A percentile compares a stretch with the other conserved stretches of the same genome.
phyloP scores from a whole-genome alignment of 2,797 vertebrate species.

The Coilia nasus region DNA sequence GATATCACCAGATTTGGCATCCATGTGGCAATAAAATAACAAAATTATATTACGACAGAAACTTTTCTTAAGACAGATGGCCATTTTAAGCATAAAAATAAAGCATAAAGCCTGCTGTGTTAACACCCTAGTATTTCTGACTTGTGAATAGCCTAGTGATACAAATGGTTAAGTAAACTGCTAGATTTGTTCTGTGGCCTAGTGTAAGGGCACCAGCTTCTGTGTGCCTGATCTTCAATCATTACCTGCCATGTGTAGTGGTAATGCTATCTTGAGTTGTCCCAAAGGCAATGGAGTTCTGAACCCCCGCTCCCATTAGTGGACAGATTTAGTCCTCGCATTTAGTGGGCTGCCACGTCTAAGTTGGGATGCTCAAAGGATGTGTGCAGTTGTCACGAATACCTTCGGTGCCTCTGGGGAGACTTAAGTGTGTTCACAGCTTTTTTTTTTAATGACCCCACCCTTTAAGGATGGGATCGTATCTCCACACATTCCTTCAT shows the following conservation, averaged over 20 bases:
- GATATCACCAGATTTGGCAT: too few species aligned
- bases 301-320: conserved; percentile 12
- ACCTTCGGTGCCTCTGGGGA: conserved; percentile 50
- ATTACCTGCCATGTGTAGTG: conserved; percentile 63
- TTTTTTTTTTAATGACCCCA: conserved; percentile 52
- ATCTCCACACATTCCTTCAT: conserved; percentile 34
- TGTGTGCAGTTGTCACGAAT: conserved; percentile 51
- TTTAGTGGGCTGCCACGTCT: conserved; percentile 41
- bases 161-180: background rate
- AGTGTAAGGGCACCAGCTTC: conserved; percentile 30
- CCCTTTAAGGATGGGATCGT: conserved; percentile 50
- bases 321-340: conserved; percentile 17
- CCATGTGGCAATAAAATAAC: too few species aligned
- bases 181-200: conserved; percentile 32
- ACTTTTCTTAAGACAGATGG: too few species aligned
- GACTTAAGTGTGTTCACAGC: conserved; percentile 57
- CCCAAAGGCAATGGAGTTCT: conserved; percentile 35
- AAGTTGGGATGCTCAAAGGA: conserved; percentile 35
- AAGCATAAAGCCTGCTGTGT: background rate
- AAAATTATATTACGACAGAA: too few species aligned
- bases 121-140: background rate
- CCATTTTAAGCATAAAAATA: background rate
- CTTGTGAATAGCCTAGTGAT: background rate
- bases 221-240: conserved; percentile 56
- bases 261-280: conserved; percentile 40